phyloP scores from a whole-genome alignment of 2,797 vertebrate genomes.

The Neosalanx taihuensis region DNA sequence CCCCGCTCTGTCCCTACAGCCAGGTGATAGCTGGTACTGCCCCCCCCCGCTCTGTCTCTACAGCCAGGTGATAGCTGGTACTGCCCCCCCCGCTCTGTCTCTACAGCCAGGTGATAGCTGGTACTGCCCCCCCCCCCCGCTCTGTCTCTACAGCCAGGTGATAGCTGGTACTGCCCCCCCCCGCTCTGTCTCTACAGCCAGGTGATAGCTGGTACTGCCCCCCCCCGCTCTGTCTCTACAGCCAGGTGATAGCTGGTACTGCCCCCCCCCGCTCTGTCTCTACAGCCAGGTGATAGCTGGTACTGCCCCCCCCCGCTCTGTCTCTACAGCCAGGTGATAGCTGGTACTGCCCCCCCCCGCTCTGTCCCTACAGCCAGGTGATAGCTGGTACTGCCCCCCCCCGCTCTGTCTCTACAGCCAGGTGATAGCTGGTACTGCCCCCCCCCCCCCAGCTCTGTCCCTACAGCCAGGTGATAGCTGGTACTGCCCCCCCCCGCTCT shows the following conservation, averaged over 20 bases:
- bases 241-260: no score
- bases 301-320: not conserved
- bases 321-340: no score
- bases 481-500: not conserved
- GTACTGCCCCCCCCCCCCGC: not conserved
- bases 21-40: no score
- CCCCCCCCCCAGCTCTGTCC: not conserved
- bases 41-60: not conserved
- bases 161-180: conserved; percentile 6
- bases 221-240: not conserved
- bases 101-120: no score
- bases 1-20: not conserved
- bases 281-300: no score
- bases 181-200: not conserved
- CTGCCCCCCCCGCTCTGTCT: not conserved
- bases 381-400: conserved; percentile 6
- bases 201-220: conserved; percentile 13
- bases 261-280: not conserved
- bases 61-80: no score
- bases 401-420: not conserved
- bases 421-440: conserved; percentile 13
- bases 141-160: not conserved
- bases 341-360: conserved; percentile 4
- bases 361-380: not conserved
- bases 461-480: no score